A percentile compares a stretch with the other conserved stretches of the same genome.
These are phyloP conservation scores for Alitta virens DNA, from an alignment of 2,888 invertebrate genomes.

Conservation along the genomic window DNA sequence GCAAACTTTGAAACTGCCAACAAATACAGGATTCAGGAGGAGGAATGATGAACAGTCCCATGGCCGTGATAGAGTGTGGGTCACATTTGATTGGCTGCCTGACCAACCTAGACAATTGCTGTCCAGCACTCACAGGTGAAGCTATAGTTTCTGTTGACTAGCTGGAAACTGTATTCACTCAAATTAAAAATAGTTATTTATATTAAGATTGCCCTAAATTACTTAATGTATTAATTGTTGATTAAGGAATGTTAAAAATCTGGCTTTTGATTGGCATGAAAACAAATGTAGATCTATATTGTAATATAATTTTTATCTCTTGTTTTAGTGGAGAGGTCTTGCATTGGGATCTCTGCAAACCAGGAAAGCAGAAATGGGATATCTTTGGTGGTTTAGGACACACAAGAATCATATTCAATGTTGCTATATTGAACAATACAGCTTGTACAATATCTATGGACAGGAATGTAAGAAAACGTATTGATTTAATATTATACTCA, in stretches of 20 bases:
- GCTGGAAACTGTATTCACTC: too few relatives aligned
- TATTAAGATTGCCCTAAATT: too few relatives aligned
- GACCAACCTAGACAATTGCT: constrained; percentile 34
- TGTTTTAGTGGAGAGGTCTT: constrained; percentile 64
- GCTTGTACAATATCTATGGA: constrained; percentile 51
- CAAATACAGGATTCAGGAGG: constrained; percentile 26
- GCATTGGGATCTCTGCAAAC: constrained; percentile 63
- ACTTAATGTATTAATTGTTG: too few relatives aligned
- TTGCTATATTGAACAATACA: constrained; percentile 57
- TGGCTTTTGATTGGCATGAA: too few relatives aligned
- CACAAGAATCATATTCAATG: constrained; percentile 65
- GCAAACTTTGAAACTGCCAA: constrained; percentile 35
- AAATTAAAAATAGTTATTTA: too few relatives aligned
- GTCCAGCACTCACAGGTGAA: constrained; percentile 42
- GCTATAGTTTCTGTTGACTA: too few relatives aligned
- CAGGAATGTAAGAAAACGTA: constrained; percentile 39
- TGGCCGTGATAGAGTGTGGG: constrained; percentile 35
- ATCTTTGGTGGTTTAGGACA: constrained; percentile 54
- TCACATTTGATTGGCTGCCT: constrained; percentile 62
- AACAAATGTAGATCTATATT: too few relatives aligned
- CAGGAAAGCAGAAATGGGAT: constrained; percentile 32
- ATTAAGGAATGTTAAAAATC: too few relatives aligned
- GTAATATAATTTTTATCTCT: background rate
- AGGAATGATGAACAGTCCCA: constrained; percentile 34
- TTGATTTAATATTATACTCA: too few relatives aligned